Evolutionary conservation across 2,797 vertebrate species (phyloP).

Genomic region (Scomberomorus guttatus): DNA sequence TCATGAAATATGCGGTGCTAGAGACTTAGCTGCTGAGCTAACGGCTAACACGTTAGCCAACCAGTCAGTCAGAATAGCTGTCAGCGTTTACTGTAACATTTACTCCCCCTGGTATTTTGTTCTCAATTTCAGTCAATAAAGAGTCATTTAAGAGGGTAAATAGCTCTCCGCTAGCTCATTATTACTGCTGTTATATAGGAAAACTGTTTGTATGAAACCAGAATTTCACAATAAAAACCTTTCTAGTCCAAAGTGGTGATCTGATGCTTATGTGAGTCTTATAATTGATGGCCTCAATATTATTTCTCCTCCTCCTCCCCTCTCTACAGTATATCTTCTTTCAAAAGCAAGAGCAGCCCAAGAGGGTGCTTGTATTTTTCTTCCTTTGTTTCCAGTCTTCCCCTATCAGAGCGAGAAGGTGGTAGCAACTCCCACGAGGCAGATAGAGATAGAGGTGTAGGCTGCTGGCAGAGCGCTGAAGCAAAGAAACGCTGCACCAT

Average conservation of each 20-base stretch:
- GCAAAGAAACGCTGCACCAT: conserved; percentile 67
- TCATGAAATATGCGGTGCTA: neutral
- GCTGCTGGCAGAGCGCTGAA: conserved; percentile 69
- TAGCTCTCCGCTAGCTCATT: neutral
- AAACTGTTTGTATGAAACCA: conserved; percentile 10
- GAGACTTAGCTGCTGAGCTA: neutral
- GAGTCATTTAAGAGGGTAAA: too few relatives aligned
- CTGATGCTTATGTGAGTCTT: conserved; percentile 58
- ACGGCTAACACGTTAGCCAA: neutral
- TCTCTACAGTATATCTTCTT: conserved; percentile 70
- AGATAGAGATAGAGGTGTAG: conserved; percentile 67
- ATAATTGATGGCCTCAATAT: conserved; percentile 78
- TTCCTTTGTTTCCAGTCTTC: conserved; percentile 77
- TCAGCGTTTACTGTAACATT: neutral
- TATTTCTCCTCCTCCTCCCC: conserved; percentile 59
- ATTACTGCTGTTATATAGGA: conserved; percentile 13
- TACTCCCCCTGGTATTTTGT: neutral
- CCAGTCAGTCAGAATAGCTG: neutral
- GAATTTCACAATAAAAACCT: conserved; percentile 32
- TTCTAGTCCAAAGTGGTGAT: conserved; percentile 35
- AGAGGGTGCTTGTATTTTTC: conserved; percentile 74
- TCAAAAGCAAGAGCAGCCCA: conserved; percentile 69
- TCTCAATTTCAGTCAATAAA: neutral
- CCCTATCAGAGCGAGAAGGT: conserved; percentile 76
- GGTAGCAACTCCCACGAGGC: conserved; percentile 70